phyloP scores from a whole-genome alignment of 2,113 vertebrate genomes.

The Pterophyllum scalare region DNA sequence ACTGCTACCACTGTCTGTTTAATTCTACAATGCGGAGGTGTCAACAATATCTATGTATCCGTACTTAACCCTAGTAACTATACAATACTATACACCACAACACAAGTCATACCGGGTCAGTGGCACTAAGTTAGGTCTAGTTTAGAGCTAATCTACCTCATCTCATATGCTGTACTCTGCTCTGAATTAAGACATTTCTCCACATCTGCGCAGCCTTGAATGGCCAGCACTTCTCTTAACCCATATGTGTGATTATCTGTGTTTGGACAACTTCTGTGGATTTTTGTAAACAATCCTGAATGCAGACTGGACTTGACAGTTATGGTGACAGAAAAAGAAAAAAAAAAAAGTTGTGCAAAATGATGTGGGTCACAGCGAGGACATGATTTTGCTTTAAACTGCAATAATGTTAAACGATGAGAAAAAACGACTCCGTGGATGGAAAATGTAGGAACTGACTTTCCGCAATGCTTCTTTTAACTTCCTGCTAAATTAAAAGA shows the following conservation, averaged over 20 bases:
- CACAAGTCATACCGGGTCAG: slow-evolving; percentile 47
- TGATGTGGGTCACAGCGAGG: neutral
- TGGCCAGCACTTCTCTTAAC: neutral
- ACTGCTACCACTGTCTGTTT: slow-evolving; percentile 32
- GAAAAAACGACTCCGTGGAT: neutral
- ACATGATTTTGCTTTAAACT: slow-evolving; percentile 1
- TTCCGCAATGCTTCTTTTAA: slow-evolving; percentile 11
- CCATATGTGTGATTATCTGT: neutral
- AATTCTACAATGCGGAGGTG: slow-evolving; percentile 60
- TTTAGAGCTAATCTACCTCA: slow-evolving; percentile 32
- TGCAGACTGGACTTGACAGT: slow-evolving; percentile 2
- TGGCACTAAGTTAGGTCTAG: slow-evolving; percentile 38
- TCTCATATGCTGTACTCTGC: slow-evolving; percentile 22
- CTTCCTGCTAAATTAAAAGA: slow-evolving; percentile 38
- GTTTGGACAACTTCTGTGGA: neutral
- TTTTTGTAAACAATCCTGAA: slow-evolving; percentile 24
- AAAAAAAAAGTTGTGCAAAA: neutral
- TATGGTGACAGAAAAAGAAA: neutral
- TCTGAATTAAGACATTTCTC: neutral
- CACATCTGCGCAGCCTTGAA: neutral
- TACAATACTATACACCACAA: slow-evolving; percentile 68
- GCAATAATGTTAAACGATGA: neutral
- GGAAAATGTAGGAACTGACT: slow-evolving; percentile 1
- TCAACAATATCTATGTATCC: slow-evolving; percentile 56
- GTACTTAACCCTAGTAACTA: slow-evolving; percentile 51